Evolutionary conservation across 2,113 vertebrate genomes (phyloP), one percentile per base, ranked within the genome.

Genomic region (human (Homo sapiens)): DNA sequence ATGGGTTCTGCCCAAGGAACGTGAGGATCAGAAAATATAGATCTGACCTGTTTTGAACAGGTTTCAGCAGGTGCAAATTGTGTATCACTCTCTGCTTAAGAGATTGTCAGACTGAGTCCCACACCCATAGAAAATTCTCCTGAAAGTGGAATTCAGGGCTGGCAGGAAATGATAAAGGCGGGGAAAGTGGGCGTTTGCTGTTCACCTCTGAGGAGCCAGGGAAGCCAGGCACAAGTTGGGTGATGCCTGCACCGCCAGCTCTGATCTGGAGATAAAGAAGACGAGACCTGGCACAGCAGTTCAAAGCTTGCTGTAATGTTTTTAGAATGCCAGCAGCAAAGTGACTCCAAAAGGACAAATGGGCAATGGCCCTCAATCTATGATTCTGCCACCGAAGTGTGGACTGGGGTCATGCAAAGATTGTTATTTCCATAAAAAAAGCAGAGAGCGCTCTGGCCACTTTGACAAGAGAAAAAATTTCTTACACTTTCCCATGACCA

Each of bases 1-100:
- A 86, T 14, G 17, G 43, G 48, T 76, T 93, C 81, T 80, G 27
- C 48, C 76, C 81, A 95, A 81, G 57, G 38, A 93, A 57, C 23
- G 86, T 72, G 6, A 78, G 40, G 86, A 93, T 81, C 82, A 70
- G 43, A 87, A 76, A 61, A 22, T 38, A 1, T 66, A 79, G 48
- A 66, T 45, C 61, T 91, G 85, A 92, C 64, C 93, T 94, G 79
- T 43, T 93, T 70, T 93, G 64, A 93, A 93, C 96, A 97, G 81
- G 89, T 95, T 89, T 94, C 88, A 76, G 92, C 92, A 96, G 85
- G 64, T 94, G 91, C 64, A 32, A 75, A 43, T 8, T 8, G 55
- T 83, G 84, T 80, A 73, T 30, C 68, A 30, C 22, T 20, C 8
- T 57, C 79, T 70, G 89, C 64, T 72, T 32, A 35, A 23, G 78